Conservation (phyloP, 1,140 invertebrate genomes). For the Drosophila novamexicana region DNA sequence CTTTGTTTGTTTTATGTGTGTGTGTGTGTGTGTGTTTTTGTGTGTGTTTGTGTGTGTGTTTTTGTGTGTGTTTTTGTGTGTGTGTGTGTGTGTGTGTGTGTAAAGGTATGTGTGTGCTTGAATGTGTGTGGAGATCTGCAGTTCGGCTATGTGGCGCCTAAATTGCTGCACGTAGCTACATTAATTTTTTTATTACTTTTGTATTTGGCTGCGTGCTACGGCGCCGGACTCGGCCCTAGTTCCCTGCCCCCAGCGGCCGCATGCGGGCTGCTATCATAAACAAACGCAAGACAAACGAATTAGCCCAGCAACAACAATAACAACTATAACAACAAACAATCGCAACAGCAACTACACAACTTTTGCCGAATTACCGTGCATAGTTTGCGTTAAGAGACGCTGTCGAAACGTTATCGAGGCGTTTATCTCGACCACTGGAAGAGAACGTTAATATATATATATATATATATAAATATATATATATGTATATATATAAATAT, state of each 20-base stretch:
- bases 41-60: too few species aligned
- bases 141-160: slow-evolving; percentile 64
- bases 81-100: neutral
- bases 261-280: slow-evolving; percentile 59
- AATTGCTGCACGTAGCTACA: slow-evolving; percentile 74
- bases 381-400: slow-evolving; percentile 15
- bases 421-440: neutral
- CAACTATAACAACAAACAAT: slow-evolving; percentile 17
- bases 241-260: neutral
- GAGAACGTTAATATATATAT: neutral
- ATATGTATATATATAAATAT: too few species aligned
- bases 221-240: slow-evolving; percentile 52
- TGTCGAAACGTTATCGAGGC: slow-evolving; percentile 58
- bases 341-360: slow-evolving; percentile 21
- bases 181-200: slow-evolving; percentile 71
- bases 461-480: too few species aligned
- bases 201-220: slow-evolving; percentile 63
- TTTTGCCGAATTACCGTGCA: slow-evolving; percentile 20
- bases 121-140: slow-evolving; percentile 10
- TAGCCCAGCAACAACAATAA: slow-evolving; percentile 1
- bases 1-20: neutral
- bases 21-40: neutral
- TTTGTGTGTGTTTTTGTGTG: neutral
- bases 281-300: slow-evolving; percentile 48
- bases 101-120: slow-evolving; percentile 1